Evolutionary conservation across 1,140 invertebrate genomes (phyloP), one percentile per base, ranked within the genome.

Genomic region (Ips nitidus): DNA sequence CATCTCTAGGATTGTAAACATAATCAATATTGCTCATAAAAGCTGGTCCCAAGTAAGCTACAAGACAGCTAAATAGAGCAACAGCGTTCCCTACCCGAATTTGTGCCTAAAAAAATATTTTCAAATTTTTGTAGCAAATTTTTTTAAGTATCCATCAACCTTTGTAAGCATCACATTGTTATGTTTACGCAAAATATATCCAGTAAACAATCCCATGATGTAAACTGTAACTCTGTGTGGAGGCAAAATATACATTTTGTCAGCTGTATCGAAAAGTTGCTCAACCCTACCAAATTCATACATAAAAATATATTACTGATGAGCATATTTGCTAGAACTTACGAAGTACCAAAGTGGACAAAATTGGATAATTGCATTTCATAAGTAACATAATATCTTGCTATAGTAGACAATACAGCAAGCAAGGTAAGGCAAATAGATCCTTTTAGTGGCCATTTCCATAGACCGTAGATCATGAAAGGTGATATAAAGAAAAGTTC

Each of bases 341-440:
- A 92, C 90, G 89, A 87, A 63, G 88, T 88, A 41, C 90, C 89
- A 75, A 86, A 90, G 75, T 89, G 89, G 50, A 92, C 84, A 75
- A 90, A 89, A 83, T 90, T 88, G 71, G 86, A 89, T 68, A 92
- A 82, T 64, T 86, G 83, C 71, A 85, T 86, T 52, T 81, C 80
- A 59, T 88, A 85, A 2, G 87, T 88, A n/a, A 88, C 85, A 50
- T 87, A 82, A 78, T 86, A 90, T 63, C 90, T 80, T 4, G 90
- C 80, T 0, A 82, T 72, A 0, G 89, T 90, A 2, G 91, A 92
- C 40, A 84, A 73, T 2, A 81, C 67, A 1, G 87, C 89, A 3
- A 88, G 75, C 1, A 75, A 50, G 1, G 78, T 50, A 0, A 91
- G 77, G 6, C 85, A 66, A 1, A 83, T 53, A 41, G 83, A 73